Percentiles rank a stretch among this genome's conserved stretches.
Conservation (phyloP, 1,140 invertebrate species). For the Chironomus tepperi region DNA sequence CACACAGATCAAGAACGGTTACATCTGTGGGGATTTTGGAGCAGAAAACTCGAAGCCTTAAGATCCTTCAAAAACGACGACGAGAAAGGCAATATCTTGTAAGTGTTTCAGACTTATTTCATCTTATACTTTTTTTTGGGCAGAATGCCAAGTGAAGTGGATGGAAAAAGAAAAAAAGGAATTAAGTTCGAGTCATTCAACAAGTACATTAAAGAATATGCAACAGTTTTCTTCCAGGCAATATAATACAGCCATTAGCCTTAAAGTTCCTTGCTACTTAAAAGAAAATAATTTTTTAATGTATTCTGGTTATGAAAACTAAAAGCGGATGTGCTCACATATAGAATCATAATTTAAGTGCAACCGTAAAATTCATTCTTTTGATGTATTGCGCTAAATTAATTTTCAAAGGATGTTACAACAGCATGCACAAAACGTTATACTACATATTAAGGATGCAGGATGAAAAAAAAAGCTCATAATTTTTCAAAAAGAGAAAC, state of each 20-base stretch:
- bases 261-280: too few relatives aligned
- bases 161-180: background rate
- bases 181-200: background rate
- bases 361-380: background rate
- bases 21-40: too few relatives aligned
- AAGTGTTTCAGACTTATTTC: too few relatives aligned
- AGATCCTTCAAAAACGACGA: too few relatives aligned
- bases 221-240: background rate
- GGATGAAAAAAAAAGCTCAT: background rate
- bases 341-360: background rate
- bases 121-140: background rate
- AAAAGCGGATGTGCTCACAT: too few relatives aligned
- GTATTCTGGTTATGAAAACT: too few relatives aligned
- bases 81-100: too few relatives aligned
- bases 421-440: background rate
- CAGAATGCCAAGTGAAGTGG: background rate
- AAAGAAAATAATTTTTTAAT: too few relatives aligned
- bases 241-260: too few relatives aligned
- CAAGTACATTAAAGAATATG: slow-evolving; percentile 1
- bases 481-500: background rate
- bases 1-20: too few relatives aligned
- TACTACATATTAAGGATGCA: too few relatives aligned
- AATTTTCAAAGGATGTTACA: background rate
- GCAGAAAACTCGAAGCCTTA: too few relatives aligned
- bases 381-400: background rate